Percentiles rank a stretch among this genome's conserved stretches.
phyloP scores from a whole-genome alignment of 2,888 invertebrate species.

The Crematogaster levior region DNA sequence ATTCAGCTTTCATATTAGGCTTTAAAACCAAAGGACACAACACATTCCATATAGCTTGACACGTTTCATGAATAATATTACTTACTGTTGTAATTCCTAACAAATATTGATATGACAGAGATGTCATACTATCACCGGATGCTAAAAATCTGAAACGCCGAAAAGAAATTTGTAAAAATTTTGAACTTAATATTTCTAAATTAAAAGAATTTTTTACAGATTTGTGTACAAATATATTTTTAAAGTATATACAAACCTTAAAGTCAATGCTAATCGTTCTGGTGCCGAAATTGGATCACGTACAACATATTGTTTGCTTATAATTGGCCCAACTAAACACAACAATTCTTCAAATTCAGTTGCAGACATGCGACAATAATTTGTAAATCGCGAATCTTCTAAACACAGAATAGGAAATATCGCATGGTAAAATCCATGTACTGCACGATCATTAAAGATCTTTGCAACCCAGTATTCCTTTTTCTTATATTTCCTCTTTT shows the following conservation, averaged over 20 bases:
- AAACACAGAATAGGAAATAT: not conserved
- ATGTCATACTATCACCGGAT: not conserved
- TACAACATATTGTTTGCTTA: not conserved
- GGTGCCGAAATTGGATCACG: not conserved
- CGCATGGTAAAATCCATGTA: not conserved
- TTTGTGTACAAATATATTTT: no score
- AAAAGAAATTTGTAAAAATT: not conserved
- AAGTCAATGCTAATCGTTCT: no score
- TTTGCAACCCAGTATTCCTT: not conserved
- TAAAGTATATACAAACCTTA: no score
- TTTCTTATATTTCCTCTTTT: not conserved
- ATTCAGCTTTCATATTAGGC: not conserved
- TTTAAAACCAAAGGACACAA: not conserved
- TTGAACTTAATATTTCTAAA: no score
- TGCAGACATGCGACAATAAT: not conserved
- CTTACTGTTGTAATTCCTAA: not conserved
- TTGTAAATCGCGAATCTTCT: not conserved
- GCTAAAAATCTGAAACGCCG: not conserved
- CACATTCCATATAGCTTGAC: not conserved
- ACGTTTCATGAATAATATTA: not conserved
- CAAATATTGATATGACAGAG: not conserved
- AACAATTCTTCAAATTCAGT: constrained; percentile 1
- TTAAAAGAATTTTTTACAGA: no score
- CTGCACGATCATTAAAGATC: not conserved
- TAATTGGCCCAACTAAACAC: not conserved